Conservation (phyloP, 2,113 vertebrate genomes). For the Cyprinodon tularosa region DNA sequence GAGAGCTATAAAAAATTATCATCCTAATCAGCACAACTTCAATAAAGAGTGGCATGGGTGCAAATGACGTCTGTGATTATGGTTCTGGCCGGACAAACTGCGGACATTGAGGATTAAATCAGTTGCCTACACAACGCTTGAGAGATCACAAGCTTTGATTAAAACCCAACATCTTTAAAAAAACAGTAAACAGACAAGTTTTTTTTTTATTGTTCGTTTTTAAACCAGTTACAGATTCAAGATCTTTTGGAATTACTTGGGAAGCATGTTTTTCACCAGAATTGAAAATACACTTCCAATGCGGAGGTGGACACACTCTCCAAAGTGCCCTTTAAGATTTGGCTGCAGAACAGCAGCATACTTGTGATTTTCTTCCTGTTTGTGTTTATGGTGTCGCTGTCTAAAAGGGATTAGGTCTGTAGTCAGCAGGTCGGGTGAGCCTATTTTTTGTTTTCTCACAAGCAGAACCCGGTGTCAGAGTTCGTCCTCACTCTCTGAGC, state of each 20-base stretch:
- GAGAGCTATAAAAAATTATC: too few relatives aligned
- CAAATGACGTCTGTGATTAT: too few relatives aligned
- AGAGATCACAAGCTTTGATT: too few relatives aligned
- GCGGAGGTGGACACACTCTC: conserved; percentile 50
- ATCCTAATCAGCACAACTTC: too few relatives aligned
- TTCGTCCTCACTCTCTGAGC: conserved; percentile 15
- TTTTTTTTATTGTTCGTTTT: neutral
- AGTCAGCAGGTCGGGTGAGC: conserved; percentile 30
- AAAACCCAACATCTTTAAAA: too few relatives aligned
- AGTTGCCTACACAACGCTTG: too few relatives aligned
- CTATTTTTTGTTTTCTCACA: conserved; percentile 13
- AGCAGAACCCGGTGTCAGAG: conserved; percentile 8
- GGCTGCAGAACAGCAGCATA: conserved; percentile 55
- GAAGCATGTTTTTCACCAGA: conserved; percentile 46
- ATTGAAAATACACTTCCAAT: conserved; percentile 45
- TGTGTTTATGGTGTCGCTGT: conserved; percentile 70
- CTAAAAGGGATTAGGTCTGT: conserved; percentile 46
- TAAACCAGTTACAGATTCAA: conserved; percentile 31
- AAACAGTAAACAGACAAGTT: neutral
- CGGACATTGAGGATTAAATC: too few relatives aligned
- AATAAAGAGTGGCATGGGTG: too few relatives aligned
- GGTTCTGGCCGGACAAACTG: too few relatives aligned
- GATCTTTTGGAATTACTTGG: conserved; percentile 54
- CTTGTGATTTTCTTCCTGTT: conserved; percentile 76
- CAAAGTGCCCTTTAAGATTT: conserved; percentile 63